Conservation (phyloP, 2,888 invertebrate genomes). For the Agrilus mali region DNA sequence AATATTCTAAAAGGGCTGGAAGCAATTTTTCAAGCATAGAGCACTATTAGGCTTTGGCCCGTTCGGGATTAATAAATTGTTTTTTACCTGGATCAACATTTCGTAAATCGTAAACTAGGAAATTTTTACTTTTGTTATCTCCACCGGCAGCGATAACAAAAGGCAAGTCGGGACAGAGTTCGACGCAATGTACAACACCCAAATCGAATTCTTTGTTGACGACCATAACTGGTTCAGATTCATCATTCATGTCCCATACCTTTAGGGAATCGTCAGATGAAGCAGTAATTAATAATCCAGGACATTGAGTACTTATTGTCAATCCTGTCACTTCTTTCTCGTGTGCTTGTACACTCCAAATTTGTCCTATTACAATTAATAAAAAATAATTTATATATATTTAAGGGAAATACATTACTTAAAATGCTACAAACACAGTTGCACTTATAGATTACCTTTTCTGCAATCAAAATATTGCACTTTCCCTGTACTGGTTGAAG, state of each 20-base stretch:
- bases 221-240: conserved; percentile 30
- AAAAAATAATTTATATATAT: not conserved
- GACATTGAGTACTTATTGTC: conserved; percentile 55
- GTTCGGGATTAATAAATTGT: conserved; percentile 1
- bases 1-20: no score
- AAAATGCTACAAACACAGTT: not conserved
- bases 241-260: conserved; percentile 61
- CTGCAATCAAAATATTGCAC: conserved; percentile 66
- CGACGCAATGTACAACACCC: conserved; percentile 61
- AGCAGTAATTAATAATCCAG: conserved; percentile 64
- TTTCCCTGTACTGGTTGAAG: conserved; percentile 49
- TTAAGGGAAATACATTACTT: conserved; percentile 1
- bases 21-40: no score
- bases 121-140: conserved; percentile 65
- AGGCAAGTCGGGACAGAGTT: conserved; percentile 69
- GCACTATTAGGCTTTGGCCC: no score
- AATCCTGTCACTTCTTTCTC: conserved; percentile 76
- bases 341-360: conserved; percentile 49
- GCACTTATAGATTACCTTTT: conserved; percentile 27
- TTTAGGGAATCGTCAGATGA: conserved; percentile 73
- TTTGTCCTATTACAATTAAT: conserved; percentile 19
- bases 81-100: conserved; percentile 42
- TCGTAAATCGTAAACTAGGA: conserved; percentile 53
- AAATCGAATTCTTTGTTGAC: conserved; percentile 46
- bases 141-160: conserved; percentile 75